Evolutionary conservation across 1,140 invertebrate species (phyloP).

Genomic region (Euwallacea fornicatus): DNA sequence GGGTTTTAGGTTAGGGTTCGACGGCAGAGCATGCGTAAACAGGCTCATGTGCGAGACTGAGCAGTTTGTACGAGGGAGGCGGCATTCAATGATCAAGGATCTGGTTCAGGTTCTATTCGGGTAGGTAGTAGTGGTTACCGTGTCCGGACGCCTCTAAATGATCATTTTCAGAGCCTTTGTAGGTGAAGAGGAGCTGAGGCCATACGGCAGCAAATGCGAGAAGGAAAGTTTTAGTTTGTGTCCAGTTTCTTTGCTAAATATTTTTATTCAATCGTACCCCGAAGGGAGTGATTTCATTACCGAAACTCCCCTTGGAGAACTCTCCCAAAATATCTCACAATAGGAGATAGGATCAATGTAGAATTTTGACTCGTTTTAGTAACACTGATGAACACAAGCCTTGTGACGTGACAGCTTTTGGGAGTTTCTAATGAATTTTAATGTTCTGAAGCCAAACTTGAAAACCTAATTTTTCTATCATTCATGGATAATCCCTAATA

Average conservation of each 20-base stretch:
- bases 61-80: conserved; percentile 59
- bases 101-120: conserved; percentile 65
- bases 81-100: conserved; percentile 67
- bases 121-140: conserved; percentile 54
- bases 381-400: no score
- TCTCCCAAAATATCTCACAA: no score
- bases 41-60: conserved; percentile 69
- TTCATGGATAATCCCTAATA: no score
- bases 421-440: no score
- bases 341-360: no score
- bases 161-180: conserved; percentile 4
- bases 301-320: no score
- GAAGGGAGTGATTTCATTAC: no score
- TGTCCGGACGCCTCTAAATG: background rate
- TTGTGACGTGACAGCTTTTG: no score
- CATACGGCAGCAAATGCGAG: background rate
- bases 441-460: no score
- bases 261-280: conserved; percentile 12
- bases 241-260: conserved; percentile 5
- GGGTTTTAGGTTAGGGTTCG: conserved; percentile 60
- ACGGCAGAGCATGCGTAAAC: conserved; percentile 66
- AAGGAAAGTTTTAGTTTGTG: conserved; percentile 4
- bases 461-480: no score
- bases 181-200: conserved; percentile 1
- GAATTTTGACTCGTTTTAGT: no score